These are phyloP conservation scores for Catonia carolina DNA, from an alignment of 2,888 invertebrate genomes.

Conservation along the genomic window DNA sequence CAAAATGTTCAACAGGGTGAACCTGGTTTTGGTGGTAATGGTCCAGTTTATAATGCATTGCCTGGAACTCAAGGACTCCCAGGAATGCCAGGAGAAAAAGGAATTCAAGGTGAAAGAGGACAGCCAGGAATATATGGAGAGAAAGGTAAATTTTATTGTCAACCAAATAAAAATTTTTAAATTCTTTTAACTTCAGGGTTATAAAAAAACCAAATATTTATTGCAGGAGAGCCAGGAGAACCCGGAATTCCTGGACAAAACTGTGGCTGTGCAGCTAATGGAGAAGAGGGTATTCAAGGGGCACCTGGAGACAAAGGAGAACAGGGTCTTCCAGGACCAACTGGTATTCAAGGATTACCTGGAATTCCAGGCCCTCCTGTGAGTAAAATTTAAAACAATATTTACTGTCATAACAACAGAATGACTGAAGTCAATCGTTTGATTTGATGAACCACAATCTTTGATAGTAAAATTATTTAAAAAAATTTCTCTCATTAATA, in stretches of 20 bases:
- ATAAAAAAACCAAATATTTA: too few species aligned
- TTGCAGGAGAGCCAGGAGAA: conserved; percentile 62
- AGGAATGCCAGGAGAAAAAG: conserved; percentile 76
- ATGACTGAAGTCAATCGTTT: neutral
- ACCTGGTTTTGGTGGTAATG: too few species aligned
- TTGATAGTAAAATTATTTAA: too few species aligned
- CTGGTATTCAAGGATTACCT: conserved; percentile 50
- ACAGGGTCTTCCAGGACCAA: conserved; percentile 36
- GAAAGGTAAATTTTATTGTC: conserved; percentile 5
- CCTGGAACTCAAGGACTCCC: conserved; percentile 46
- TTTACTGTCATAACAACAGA: neutral
- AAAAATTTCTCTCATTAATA: too few species aligned
- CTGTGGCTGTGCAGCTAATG: conserved; percentile 31
- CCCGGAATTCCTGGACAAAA: conserved; percentile 50
- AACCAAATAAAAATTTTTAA: too few species aligned
- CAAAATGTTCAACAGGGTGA: too few species aligned
- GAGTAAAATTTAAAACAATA: conserved; percentile 48
- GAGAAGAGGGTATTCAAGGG: conserved; percentile 39
- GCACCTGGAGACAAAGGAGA: conserved; percentile 38
- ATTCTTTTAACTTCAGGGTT: too few species aligned
- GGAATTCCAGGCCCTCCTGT: conserved; percentile 55
- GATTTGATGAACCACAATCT: too few species aligned
- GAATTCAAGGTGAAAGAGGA: conserved; percentile 42
- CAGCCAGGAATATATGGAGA: conserved; percentile 10
- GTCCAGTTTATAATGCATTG: neutral